Percentiles rank a stretch among this genome's conserved stretches.
Evolutionary conservation across 2,113 vertebrate genomes (phyloP).

Genomic region (Lathamus discolor): DNA sequence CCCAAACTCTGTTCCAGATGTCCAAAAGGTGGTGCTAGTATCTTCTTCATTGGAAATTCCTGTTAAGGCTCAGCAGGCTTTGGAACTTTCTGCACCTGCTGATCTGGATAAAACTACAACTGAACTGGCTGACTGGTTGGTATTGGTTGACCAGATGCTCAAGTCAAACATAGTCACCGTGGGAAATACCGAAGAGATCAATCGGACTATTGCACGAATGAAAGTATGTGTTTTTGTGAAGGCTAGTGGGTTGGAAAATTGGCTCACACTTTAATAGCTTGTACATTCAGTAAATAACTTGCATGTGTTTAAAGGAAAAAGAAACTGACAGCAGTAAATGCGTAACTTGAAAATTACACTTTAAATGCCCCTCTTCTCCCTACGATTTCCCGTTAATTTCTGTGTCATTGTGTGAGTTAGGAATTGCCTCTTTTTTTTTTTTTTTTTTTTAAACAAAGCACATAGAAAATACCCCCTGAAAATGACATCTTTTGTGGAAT

Average conservation of each 20-base stretch:
- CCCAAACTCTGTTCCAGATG: slow-evolving; percentile 60
- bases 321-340: neutral
- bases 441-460: neutral
- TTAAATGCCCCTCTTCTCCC: neutral
- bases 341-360: neutral
- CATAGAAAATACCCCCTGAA: neutral
- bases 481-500: neutral
- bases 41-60: slow-evolving; percentile 76
- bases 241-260: neutral
- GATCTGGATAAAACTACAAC: slow-evolving; percentile 92
- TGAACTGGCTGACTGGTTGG: slow-evolving; percentile 91
- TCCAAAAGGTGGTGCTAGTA: slow-evolving; percentile 77
- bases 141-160: slow-evolving; percentile 94
- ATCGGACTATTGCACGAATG: slow-evolving; percentile 87
- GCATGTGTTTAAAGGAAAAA: neutral
- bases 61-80: slow-evolving; percentile 68
- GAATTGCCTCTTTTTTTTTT: neutral
- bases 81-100: slow-evolving; percentile 81
- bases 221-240: slow-evolving; percentile 77
- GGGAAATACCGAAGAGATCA: slow-evolving; percentile 91
- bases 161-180: slow-evolving; percentile 97
- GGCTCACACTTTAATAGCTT: neutral
- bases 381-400: neutral
- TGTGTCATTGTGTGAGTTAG: neutral
- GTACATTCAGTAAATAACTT: neutral